Evolutionary conservation across 1,140 invertebrate genomes (phyloP).

Genomic region (Notospermus geniculatus): DNA sequence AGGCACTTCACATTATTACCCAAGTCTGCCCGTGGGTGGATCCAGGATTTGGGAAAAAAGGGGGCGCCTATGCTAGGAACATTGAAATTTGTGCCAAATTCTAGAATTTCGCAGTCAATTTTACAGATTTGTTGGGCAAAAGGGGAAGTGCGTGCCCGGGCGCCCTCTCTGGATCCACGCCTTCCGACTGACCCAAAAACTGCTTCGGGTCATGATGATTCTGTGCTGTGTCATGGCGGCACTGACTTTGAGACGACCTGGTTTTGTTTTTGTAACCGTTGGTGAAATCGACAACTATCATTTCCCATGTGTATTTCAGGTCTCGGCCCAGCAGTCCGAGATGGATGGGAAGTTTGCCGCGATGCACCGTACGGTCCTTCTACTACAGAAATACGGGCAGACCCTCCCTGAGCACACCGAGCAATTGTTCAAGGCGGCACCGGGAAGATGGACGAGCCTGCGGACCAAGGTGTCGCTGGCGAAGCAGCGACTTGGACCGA

Average conservation of each 20-base stretch:
- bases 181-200: too few species aligned
- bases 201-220: too few species aligned
- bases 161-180: too few species aligned
- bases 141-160: too few species aligned
- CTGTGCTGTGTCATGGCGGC: background rate
- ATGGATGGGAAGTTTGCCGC: constrained; percentile 55
- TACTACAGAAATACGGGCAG: constrained; percentile 55
- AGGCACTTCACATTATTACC: too few species aligned
- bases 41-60: too few species aligned
- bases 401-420: constrained; percentile 46
- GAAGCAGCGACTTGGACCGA: constrained; percentile 55
- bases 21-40: too few species aligned
- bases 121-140: too few species aligned
- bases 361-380: constrained; percentile 50
- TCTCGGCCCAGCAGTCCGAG: constrained; percentile 53
- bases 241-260: background rate
- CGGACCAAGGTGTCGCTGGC: constrained; percentile 55
- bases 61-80: too few species aligned
- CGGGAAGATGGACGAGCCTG: constrained; percentile 52
- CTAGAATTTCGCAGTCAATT: too few species aligned
- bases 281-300: background rate
- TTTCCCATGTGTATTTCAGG: constrained; percentile 26
- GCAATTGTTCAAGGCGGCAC: constrained; percentile 46
- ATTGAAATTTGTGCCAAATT: too few species aligned
- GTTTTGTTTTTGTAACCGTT: background rate